Percentiles rank a stretch among this genome's conserved stretches.
Evolutionary conservation across 2,797 vertebrate genomes (phyloP).

Genomic region (Manis javanica): DNA sequence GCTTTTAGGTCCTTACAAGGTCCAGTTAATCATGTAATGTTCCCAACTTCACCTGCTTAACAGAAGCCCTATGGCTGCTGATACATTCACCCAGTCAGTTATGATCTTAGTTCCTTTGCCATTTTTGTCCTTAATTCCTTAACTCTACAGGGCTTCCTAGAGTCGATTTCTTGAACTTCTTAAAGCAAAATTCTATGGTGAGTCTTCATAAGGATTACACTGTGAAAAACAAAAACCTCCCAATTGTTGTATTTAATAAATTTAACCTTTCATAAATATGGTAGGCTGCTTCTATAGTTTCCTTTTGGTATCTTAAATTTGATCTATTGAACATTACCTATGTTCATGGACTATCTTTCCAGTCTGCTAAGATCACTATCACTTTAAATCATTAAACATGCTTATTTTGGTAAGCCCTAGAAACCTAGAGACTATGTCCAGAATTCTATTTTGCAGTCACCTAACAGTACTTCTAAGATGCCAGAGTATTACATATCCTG

Average conservation of each 20-base stretch:
- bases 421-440: background rate
- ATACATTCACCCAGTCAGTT: background rate
- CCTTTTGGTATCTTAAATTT: conserved; percentile 32
- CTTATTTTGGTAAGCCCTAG: background rate
- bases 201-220: background rate
- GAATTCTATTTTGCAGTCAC: background rate
- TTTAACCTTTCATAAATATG: background rate
- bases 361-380: background rate
- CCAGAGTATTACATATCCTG: background rate
- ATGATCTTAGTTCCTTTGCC: background rate
- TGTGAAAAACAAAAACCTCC: background rate
- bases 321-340: background rate
- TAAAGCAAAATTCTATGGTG: background rate
- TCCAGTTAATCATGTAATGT: background rate
- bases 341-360: background rate
- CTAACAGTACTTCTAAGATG: background rate
- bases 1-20: background rate
- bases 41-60: background rate
- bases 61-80: background rate
- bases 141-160: background rate
- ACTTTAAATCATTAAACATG: conserved; percentile 44
- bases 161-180: background rate
- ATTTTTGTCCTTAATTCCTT: background rate
- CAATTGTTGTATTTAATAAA: background rate
- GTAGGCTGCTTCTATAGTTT: background rate